Conservation (phyloP, 2,113 vertebrate species). For the Onychostoma macrolepis region DNA sequence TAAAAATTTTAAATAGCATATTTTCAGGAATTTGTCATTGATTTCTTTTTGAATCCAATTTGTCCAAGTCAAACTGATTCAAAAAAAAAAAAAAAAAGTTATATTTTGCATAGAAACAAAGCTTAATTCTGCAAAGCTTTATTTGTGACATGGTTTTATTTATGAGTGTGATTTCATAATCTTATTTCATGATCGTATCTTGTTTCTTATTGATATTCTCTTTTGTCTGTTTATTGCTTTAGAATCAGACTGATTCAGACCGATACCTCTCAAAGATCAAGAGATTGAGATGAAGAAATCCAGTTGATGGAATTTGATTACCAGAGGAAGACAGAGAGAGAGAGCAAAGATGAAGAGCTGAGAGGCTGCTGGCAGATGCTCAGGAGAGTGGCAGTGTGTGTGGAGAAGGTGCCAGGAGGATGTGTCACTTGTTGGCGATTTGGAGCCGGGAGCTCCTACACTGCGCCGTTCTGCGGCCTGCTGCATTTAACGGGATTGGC, state of each 20-base stretch:
- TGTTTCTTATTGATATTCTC: not conserved
- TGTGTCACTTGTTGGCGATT: conserved; percentile 35
- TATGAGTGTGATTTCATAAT: not conserved
- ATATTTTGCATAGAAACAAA: too few species aligned
- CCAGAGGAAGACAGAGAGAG: not conserved
- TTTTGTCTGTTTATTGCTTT: not conserved
- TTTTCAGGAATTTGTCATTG: too few species aligned
- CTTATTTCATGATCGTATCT: not conserved
- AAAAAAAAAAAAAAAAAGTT: too few species aligned
- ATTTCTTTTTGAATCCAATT: too few species aligned
- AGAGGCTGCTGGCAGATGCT: not conserved
- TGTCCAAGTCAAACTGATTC: too few species aligned
- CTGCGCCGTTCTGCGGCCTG: conserved; percentile 25
- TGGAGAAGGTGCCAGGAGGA: conserved; percentile 47
- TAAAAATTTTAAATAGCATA: too few species aligned
- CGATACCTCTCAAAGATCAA: not conserved
- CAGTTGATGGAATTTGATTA: conserved; percentile 33
- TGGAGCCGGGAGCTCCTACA: conserved; percentile 12
- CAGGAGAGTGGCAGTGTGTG: conserved; percentile 6
- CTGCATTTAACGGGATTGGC: conserved; percentile 66
- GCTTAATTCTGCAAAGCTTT: too few species aligned
- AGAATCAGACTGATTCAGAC: not conserved
- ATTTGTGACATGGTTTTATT: not conserved
- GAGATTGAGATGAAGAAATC: conserved; percentile 10
- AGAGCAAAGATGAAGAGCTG: conserved; percentile 13